phyloP scores from a whole-genome alignment of 2,888 invertebrate species.

The Blastobasis adustella region DNA sequence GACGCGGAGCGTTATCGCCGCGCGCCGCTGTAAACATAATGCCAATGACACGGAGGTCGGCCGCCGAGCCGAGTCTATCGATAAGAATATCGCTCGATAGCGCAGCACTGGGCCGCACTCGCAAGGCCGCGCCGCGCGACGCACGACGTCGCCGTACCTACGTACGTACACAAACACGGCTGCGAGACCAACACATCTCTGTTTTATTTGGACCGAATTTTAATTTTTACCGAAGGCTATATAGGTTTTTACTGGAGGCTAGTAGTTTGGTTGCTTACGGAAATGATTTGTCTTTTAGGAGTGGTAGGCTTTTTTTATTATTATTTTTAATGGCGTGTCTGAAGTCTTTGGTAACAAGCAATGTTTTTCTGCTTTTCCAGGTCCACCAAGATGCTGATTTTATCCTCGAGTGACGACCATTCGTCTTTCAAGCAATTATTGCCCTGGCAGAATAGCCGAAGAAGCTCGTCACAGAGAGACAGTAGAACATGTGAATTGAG shows the following conservation, averaged over 20 bases:
- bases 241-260: constrained; percentile 11
- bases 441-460: constrained; percentile 10
- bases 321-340: too few species aligned
- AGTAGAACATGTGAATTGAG: constrained; percentile 33
- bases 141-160: constrained; percentile 32
- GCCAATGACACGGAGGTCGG: constrained; percentile 66
- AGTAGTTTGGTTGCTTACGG: neutral
- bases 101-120: constrained; percentile 53
- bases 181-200: constrained; percentile 30
- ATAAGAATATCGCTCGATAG: constrained; percentile 48
- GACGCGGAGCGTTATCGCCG: constrained; percentile 50
- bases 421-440: constrained; percentile 16
- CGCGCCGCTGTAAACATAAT: constrained; percentile 51
- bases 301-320: constrained; percentile 6
- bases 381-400: constrained; percentile 54
- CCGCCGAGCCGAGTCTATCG: constrained; percentile 41
- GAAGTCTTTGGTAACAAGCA: neutral
- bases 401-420: constrained; percentile 30
- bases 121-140: constrained; percentile 61
- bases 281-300: neutral
- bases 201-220: constrained; percentile 24
- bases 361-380: constrained; percentile 41
- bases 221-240: constrained; percentile 28
- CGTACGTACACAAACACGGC: constrained; percentile 39
- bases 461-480: constrained; percentile 15